Conservation (phyloP, 2,888 invertebrate species). For the Papilio protenor region DNA sequence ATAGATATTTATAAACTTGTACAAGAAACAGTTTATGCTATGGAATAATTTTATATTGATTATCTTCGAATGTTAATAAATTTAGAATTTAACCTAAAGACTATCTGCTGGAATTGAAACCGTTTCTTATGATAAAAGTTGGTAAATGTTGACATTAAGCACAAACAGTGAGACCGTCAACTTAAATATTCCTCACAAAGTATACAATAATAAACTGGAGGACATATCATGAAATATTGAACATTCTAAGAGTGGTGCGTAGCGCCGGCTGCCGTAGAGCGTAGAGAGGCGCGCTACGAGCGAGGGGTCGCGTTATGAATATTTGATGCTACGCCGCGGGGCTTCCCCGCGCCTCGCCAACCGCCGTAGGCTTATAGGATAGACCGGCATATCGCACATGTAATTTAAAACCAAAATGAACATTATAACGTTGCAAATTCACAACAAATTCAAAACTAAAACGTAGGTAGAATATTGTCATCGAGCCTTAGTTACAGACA, state of each 20-base stretch:
- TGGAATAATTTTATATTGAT: background rate
- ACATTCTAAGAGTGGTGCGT: background rate
- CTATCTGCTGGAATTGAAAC: background rate
- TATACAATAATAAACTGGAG: background rate
- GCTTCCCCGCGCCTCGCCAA: slow-evolving; percentile 58
- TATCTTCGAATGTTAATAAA: background rate
- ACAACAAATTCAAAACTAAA: background rate
- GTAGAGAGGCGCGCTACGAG: background rate
- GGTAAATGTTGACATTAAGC: background rate
- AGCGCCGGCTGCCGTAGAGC: background rate
- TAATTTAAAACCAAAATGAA: no score
- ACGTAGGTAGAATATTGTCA: background rate
- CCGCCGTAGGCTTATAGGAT: background rate
- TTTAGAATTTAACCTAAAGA: background rate
- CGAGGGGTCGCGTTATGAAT: slow-evolving; percentile 64
- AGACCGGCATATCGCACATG: background rate
- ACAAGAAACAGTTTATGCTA: background rate
- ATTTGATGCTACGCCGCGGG: slow-evolving; percentile 66
- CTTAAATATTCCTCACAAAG: background rate
- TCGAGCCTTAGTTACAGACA: background rate
- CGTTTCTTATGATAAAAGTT: background rate
- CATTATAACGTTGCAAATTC: no score
- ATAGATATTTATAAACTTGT: background rate
- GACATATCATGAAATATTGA: background rate
- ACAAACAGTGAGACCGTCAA: background rate